These are phyloP conservation scores for Myotis brandtii DNA, from an alignment of 2,113 vertebrate genomes.

Conservation along the genomic window DNA sequence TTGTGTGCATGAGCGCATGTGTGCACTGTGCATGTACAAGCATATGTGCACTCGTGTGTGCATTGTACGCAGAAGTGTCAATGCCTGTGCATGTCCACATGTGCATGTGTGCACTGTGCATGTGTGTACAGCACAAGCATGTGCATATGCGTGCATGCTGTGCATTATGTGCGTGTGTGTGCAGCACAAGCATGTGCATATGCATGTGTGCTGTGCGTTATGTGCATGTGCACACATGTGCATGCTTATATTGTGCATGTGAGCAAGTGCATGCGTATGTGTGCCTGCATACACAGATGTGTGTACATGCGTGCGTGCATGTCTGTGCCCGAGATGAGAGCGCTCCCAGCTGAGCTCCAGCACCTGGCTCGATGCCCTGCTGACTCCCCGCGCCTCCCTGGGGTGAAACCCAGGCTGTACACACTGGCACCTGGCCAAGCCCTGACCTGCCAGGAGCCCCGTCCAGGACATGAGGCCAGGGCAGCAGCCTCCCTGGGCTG, in stretches of 20 bases:
- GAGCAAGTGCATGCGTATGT: too few species aligned
- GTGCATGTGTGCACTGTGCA: too few species aligned
- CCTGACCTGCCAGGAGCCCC: background rate
- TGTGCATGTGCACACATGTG: too few species aligned
- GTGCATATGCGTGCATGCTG: background rate
- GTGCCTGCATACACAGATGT: too few species aligned
- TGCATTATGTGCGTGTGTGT: background rate
- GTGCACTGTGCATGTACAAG: accelerated
- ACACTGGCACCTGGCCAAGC: background rate
- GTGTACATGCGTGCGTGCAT: accelerated
- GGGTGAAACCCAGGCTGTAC: background rate
- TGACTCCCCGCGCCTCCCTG: background rate
- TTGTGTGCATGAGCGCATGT: background rate
- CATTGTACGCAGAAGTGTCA: too few species aligned
- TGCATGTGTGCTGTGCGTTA: background rate
- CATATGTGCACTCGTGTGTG: background rate
- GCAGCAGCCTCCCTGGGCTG: background rate
- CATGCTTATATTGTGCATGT: background rate
- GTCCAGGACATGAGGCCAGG: background rate
- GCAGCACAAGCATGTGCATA: too few species aligned
- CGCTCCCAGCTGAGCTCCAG: accelerated
- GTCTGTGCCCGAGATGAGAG: background rate
- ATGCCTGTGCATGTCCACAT: too few species aligned
- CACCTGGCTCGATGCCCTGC: background rate
- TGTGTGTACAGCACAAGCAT: background rate